Evolutionary conservation across 2,113 vertebrate genomes (phyloP).

Genomic region (Vanacampus margaritifer): DNA sequence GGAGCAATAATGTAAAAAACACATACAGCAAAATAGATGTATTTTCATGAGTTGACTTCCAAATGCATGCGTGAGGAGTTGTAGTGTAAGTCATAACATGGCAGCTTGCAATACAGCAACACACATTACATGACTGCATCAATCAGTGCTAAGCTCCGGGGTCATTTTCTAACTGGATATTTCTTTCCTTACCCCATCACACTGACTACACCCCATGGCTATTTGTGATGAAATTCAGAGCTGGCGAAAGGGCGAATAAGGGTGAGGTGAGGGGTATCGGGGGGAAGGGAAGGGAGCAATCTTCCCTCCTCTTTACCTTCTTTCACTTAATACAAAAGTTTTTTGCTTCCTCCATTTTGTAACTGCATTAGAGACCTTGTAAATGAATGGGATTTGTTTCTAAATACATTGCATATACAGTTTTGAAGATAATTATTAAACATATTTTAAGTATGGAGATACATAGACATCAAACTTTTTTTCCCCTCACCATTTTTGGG

Average conservation of each 20-base stretch:
- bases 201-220: constrained; percentile 79
- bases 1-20: constrained; percentile 3
- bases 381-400: neutral
- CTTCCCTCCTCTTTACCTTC: constrained; percentile 3
- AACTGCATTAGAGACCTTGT: neutral
- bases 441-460: too few relatives aligned
- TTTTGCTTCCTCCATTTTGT: too few relatives aligned
- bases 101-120: constrained; percentile 64
- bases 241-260: constrained; percentile 48
- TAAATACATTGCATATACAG: too few relatives aligned
- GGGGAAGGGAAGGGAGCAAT: constrained; percentile 43
- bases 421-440: too few relatives aligned
- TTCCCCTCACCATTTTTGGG: too few relatives aligned
- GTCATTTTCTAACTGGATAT: constrained; percentile 76
- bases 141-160: constrained; percentile 76
- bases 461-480: too few relatives aligned
- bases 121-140: constrained; percentile 76
- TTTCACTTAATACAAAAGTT: neutral
- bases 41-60: constrained; percentile 14
- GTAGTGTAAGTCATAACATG: constrained; percentile 65
- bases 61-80: constrained; percentile 33
- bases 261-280: constrained; percentile 37
- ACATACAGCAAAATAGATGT: constrained; percentile 30
- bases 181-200: constrained; percentile 75
- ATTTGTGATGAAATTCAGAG: constrained; percentile 78